Conservation (phyloP, 53 echinoderm and acorn worm species). For the Luidia sarsii region DNA sequence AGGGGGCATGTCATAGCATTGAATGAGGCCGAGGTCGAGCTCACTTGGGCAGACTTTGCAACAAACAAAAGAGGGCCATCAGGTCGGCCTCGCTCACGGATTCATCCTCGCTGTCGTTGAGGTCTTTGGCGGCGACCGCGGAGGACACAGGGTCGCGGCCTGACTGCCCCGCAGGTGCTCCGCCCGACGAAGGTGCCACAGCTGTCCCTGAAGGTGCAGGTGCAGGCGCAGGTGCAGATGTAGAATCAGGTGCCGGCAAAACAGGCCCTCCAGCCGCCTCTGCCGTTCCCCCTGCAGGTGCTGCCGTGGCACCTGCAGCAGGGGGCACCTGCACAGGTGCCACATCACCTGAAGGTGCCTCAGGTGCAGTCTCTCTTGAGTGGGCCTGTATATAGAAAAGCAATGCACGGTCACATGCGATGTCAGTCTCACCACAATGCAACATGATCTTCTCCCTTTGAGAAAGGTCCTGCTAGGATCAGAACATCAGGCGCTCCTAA, state of each 20-base stretch:
- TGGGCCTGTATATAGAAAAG: too few relatives aligned
- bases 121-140: too few relatives aligned
- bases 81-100: too few relatives aligned
- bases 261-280: not conserved
- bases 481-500: too few relatives aligned
- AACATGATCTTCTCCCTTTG: too few relatives aligned
- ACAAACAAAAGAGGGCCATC: too few relatives aligned
- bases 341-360: not conserved
- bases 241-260: not conserved
- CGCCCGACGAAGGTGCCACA: not conserved
- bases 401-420: too few relatives aligned
- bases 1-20: too few relatives aligned
- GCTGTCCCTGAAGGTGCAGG: not conserved
- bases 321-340: not conserved
- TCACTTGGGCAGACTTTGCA: too few relatives aligned
- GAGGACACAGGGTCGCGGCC: not conserved
- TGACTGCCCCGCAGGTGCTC: not conserved
- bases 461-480: too few relatives aligned
- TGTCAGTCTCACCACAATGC: too few relatives aligned
- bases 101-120: conserved; percentile 67
- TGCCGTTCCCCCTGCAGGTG: not conserved
- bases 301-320: not conserved
- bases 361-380: not conserved
- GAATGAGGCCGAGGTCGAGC: too few relatives aligned
- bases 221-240: not conserved